Evolutionary conservation across 2,888 invertebrate genomes (phyloP), one percentile per base, ranked within the genome.

Genomic region (Drosophila aldrichi): DNA sequence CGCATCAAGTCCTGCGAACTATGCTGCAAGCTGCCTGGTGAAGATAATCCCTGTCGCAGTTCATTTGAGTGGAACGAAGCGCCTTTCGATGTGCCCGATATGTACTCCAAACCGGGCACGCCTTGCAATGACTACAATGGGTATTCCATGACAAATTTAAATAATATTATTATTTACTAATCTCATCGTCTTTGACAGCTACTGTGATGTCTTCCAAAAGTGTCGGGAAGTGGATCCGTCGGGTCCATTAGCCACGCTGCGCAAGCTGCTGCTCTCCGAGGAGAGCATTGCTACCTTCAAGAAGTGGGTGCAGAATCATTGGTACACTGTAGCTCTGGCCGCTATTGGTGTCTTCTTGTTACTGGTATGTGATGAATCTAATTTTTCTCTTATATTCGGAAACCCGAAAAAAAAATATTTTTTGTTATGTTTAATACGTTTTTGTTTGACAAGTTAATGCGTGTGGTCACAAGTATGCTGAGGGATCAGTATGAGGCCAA

Each of bases 71-170:
- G 97, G 97, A 98, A 98, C 93, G 95, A 95, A 57, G 94, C 96
- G 78, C 98, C 98, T 0, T 97, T 96, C 91, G 97, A 98, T 93
- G 96, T 98, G 82, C 98, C 98, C 0, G 97, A 98, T 90, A 97
- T 98, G 96, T 97, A 96, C 91, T 96, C 97, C 34, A 98, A 98
- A 90, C 97, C 98, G 0, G 98, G 98, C 66, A 98, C 98, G 56
- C 98, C 98, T 0, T 98, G 98, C 92, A 97, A 98, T 92, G 97
- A 97, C 91, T 97, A 98, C 93, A 97, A 97, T 91, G 98, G 98
- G 93, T 95, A 70, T 82, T 55, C 2, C 18, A n/a, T 14, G 0
- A 1, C n/a, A 34, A n/a, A n/a, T 25, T 36, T 9, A 40, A 40
- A 6, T 1, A 8, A 34, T 0, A 1, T 3, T 34, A 25, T 12